Percentiles rank a stretch among this genome's conserved stretches.
Conservation (phyloP, 1,140 invertebrate species). For the Lerema accius region DNA sequence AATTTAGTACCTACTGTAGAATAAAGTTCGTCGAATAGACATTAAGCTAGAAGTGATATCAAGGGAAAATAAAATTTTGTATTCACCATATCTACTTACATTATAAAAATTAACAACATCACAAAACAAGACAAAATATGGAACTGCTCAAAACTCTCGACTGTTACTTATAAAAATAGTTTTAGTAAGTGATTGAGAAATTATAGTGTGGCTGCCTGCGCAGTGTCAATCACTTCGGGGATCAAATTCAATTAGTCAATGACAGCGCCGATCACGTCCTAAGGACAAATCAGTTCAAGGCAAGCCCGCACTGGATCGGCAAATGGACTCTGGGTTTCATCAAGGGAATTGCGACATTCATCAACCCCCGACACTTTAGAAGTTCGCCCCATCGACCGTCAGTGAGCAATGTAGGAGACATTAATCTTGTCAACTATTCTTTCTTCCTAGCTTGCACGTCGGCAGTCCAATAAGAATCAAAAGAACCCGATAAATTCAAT, state of each 20-base stretch:
- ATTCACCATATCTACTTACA: too few relatives aligned
- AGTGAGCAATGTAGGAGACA: slow-evolving; percentile 43
- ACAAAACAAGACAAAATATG: background rate
- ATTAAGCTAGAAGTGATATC: too few relatives aligned
- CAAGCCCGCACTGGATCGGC: slow-evolving; percentile 2
- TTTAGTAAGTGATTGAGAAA: background rate
- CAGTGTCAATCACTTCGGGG: slow-evolving; percentile 9
- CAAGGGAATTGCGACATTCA: slow-evolving; percentile 52
- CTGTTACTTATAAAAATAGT: background rate
- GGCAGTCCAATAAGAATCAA: background rate
- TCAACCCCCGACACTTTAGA: slow-evolving; percentile 57
- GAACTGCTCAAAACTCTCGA: background rate
- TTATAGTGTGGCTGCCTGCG: background rate
- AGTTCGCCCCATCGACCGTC: slow-evolving; percentile 40
- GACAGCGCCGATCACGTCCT: slow-evolving; percentile 16
- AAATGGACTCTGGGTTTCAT: slow-evolving; percentile 52
- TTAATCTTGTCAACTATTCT: slow-evolving; percentile 67
- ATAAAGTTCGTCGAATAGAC: too few relatives aligned
- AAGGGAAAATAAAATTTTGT: too few relatives aligned
- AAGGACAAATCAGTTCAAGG: slow-evolving; percentile 31
- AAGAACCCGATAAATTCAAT: too few relatives aligned
- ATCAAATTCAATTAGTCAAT: slow-evolving; percentile 24
- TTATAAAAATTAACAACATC: background rate
- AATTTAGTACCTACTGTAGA: background rate
- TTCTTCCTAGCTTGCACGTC: slow-evolving; percentile 41